Conservation (phyloP, 2,797 vertebrate genomes). For the Thamnophis elegans region DNA sequence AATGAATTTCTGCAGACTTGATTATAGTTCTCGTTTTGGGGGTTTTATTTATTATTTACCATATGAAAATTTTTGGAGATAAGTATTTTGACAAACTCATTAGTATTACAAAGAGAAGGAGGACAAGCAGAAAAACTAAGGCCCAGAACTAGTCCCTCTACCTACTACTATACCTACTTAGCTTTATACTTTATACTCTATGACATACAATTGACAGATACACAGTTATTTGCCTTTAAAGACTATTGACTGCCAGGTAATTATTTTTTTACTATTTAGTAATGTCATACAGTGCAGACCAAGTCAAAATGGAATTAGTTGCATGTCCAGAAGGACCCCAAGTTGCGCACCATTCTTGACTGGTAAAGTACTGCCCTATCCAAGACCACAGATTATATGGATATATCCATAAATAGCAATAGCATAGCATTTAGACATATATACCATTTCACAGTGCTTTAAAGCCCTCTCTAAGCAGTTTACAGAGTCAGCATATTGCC, state of each 20-base stretch:
- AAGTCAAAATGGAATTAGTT: slow-evolving; percentile 9
- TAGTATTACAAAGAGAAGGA: not conserved
- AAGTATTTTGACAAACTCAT: not conserved
- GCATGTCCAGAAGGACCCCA: not conserved
- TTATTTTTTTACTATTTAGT: slow-evolving; percentile 16
- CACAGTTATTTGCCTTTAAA: not conserved
- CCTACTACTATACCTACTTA: no score
- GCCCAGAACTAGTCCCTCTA: not conserved
- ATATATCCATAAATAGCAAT: not conserved
- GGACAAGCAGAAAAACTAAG: not conserved
- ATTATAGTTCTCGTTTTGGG: not conserved
- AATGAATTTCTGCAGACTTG: not conserved
- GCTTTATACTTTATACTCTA: not conserved
- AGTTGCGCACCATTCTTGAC: not conserved
- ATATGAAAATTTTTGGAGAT: not conserved
- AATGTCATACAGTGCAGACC: slow-evolving; percentile 6
- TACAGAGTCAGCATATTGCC: no score
- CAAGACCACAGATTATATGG: not conserved
- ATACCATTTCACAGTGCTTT: no score
- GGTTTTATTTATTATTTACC: not conserved
- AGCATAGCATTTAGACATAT: no score
- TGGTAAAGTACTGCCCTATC: not conserved
- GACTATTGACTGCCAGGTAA: slow-evolving; percentile 1
- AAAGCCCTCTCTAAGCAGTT: no score
- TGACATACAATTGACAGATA: not conserved